Conservation (phyloP, 2,797 vertebrate genomes). For the Triplophysa bombifrons region DNA sequence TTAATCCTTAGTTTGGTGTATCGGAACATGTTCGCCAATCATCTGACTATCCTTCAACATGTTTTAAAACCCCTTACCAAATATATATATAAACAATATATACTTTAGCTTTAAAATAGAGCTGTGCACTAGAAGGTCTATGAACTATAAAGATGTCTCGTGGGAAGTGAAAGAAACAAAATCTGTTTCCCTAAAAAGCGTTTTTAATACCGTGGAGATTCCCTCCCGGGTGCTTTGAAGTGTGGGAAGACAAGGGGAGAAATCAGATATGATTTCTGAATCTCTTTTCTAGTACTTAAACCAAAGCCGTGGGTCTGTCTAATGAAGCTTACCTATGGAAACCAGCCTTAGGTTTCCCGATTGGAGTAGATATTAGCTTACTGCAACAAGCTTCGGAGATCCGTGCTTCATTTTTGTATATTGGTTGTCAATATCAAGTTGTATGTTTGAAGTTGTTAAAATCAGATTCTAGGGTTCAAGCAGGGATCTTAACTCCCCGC, state of each 20-base stretch:
- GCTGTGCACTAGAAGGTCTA: not conserved
- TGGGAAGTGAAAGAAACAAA: slow-evolving; percentile 59
- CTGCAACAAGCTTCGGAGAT: no score
- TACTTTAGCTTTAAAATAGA: slow-evolving; percentile 27
- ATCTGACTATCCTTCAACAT: not conserved
- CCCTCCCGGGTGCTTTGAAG: slow-evolving; percentile 80
- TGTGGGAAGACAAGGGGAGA: slow-evolving; percentile 62
- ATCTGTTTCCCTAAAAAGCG: slow-evolving; percentile 68
- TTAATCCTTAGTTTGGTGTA: not conserved
- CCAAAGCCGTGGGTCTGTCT: slow-evolving; percentile 28
- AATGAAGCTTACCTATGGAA: slow-evolving; percentile 5
- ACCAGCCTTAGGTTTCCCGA: slow-evolving; percentile 13
- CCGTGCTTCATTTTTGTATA: not conserved
- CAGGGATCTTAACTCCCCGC: not conserved
- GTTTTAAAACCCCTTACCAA: slow-evolving; percentile 11
- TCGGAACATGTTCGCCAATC: not conserved
- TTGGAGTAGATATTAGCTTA: no score
- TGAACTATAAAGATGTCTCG: slow-evolving; percentile 27
- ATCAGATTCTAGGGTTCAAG: slow-evolving; percentile 19
- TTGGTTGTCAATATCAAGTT: slow-evolving; percentile 15
- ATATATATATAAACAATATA: not conserved
- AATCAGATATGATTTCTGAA: slow-evolving; percentile 27
- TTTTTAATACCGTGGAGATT: slow-evolving; percentile 76
- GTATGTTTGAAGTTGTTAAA: slow-evolving; percentile 5
- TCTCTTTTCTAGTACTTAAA: slow-evolving; percentile 29